These are phyloP conservation scores for Petrophora chlorosata DNA, from an alignment of 2,888 invertebrate genomes.

Conservation along the genomic window DNA sequence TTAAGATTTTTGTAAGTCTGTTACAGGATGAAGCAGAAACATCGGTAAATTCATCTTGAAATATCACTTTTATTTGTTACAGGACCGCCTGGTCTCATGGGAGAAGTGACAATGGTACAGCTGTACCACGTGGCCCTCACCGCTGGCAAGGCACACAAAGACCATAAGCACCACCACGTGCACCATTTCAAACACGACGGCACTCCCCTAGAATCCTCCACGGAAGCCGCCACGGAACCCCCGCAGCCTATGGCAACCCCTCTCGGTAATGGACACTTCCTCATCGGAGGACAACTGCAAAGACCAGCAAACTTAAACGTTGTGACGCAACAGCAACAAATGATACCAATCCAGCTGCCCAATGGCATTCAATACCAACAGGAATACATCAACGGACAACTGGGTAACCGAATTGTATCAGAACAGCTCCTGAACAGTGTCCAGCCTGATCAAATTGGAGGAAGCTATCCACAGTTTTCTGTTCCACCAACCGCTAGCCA, in stretches of 20 bases:
- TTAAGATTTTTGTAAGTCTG: too few species aligned
- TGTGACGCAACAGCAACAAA: constrained; percentile 58
- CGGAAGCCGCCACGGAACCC: constrained; percentile 82
- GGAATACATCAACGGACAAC: constrained; percentile 86
- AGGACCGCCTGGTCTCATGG: constrained; percentile 87
- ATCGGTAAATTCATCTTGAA: too few species aligned
- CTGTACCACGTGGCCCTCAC: constrained; percentile 91
- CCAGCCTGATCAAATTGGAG: constrained; percentile 50
- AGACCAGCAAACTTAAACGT: constrained; percentile 81
- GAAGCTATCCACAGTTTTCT: constrained; percentile 44
- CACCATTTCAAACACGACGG: constrained; percentile 91
- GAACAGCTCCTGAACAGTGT: constrained; percentile 80
- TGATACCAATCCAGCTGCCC: constrained; percentile 68
- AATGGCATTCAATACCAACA: constrained; percentile 81
- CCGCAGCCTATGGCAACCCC: constrained; percentile 74
- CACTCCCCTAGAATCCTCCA: constrained; percentile 82
- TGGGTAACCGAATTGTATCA: constrained; percentile 82
- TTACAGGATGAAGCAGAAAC: too few species aligned
- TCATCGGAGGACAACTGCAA: constrained; percentile 87
- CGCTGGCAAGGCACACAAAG: constrained; percentile 93
- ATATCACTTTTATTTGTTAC: constrained; percentile 28
- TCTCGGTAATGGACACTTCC: constrained; percentile 79
- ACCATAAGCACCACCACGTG: constrained; percentile 94
- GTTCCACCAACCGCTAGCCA: constrained; percentile 42
- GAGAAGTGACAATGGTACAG: constrained; percentile 92